Evolutionary conservation across 2,888 invertebrate genomes (phyloP).

Genomic region (Nycteola revayana): DNA sequence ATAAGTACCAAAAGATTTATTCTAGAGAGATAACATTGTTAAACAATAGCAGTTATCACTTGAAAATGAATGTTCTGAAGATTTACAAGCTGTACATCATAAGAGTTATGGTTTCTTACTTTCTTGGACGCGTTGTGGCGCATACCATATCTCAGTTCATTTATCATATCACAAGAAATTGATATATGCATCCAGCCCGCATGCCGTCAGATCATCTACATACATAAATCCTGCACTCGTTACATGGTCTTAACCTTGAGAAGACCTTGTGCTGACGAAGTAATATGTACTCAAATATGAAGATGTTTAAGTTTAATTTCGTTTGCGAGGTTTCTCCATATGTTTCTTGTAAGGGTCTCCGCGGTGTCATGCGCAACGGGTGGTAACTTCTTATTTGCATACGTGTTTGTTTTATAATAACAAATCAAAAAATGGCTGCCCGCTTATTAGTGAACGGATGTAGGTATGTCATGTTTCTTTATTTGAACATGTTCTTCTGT

Average conservation of each 20-base stretch:
- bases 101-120: conserved; percentile 36
- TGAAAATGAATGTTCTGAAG: conserved; percentile 25
- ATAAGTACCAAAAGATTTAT: background rate
- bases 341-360: conserved; percentile 35
- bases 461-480: conserved; percentile 24
- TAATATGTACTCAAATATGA: conserved; percentile 36
- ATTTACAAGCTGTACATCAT: conserved; percentile 33
- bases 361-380: conserved; percentile 65
- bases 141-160: conserved; percentile 58
- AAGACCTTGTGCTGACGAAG: conserved; percentile 13
- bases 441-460: conserved; percentile 34
- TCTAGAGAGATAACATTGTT: conserved; percentile 2
- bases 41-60: conserved; percentile 35
- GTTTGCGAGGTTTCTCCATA: conserved; percentile 6
- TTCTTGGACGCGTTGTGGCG: conserved; percentile 40
- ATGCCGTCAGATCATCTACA: conserved; percentile 42
- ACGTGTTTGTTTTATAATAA: conserved; percentile 64
- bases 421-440: conserved; percentile 56
- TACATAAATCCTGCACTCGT: conserved; percentile 50
- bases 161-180: conserved; percentile 67
- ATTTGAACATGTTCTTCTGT: conserved; percentile 16
- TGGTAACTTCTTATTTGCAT: conserved; percentile 70
- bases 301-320: conserved; percentile 19
- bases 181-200: conserved; percentile 54
- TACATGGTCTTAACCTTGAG: conserved; percentile 50